phyloP scores from a whole-genome alignment of 2,113 vertebrate species.

The Poecile atricapillus region DNA sequence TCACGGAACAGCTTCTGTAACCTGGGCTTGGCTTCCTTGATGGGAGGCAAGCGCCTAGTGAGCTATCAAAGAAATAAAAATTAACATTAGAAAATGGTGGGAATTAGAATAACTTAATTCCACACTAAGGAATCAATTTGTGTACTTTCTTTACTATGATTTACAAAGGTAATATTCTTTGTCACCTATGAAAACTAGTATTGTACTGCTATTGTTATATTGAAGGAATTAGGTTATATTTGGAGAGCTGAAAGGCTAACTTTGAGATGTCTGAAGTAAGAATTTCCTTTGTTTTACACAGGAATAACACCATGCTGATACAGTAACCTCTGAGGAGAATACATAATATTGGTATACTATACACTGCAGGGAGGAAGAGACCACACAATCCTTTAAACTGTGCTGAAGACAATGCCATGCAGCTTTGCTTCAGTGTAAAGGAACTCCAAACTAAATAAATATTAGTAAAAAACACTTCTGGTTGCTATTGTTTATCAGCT shows the following conservation, averaged over 20 bases:
- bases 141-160: not conserved
- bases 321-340: not conserved
- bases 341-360: not conserved
- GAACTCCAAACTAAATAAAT: conserved; percentile 54
- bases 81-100: not conserved
- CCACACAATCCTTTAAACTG: not conserved
- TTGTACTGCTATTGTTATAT: not conserved
- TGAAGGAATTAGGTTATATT: not conserved
- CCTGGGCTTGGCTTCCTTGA: conserved; percentile 94
- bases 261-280: not conserved
- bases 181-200: not conserved
- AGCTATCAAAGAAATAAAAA: conserved; percentile 70
- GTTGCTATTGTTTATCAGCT: conserved; percentile 47
- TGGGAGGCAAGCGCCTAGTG: conserved; percentile 87
- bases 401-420: not conserved
- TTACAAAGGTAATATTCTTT: not conserved
- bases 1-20: conserved; percentile 96
- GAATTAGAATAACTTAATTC: not conserved
- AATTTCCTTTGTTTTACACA: not conserved
- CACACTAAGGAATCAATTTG: not conserved
- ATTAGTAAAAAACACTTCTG: conserved; percentile 11
- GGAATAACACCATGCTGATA: conserved; percentile 18
- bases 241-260: not conserved
- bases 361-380: not conserved
- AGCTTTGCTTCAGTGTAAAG: conserved; percentile 18